Base-by-base conservation (phyloP, 2,797 vertebrate genomes). In the Delichon dasypus region DNA sequence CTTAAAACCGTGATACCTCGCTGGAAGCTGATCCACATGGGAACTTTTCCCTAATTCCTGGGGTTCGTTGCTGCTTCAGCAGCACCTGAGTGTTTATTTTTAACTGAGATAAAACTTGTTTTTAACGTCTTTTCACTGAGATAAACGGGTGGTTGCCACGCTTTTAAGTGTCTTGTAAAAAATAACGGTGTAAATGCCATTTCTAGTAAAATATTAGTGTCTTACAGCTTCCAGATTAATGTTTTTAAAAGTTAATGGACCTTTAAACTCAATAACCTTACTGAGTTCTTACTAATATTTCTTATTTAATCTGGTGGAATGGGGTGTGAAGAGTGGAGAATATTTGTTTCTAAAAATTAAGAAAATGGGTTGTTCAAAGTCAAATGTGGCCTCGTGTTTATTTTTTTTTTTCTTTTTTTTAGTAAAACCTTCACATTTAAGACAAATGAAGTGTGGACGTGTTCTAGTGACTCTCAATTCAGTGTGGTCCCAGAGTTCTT, bases 151-250 rank as follows among this genome's bases (percentile, higher is more conserved):
- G 21, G 4, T n/a, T 86, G 58, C 50, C 54, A 78, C 40, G 30
- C 72, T 95, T 86, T 86, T 60, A 85, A 96, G 38, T 70, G 58
- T 58, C 57, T 51, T 86, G 50, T 95, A 13, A 89, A 36, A 93
- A 73, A 66, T 55, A 53, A 55, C 71, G 15, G 1, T 53, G 64
- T 42, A 11, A 67, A 75, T 47, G n/a, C 19, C 15, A 36, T 72
- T 89, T 88, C 66, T 54, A 55, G 47, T 66, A 58, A 91, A 66
- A 55, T n/a, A 38, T 21, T 38, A 2, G 29, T 77, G 55, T 38
- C 14, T 77, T 44, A n/a, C n/a, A 38, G 17, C 70, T 88, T 72
- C 40, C 47, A 78, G 38, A 44, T 61, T 5, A 2, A 7, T 3
- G 2, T 55, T 86, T 75, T 64, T 51, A 83, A 78, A 93, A 80